phyloP scores from a whole-genome alignment of 1,140 invertebrate genomes.

The Protaetia brevitarsis region DNA sequence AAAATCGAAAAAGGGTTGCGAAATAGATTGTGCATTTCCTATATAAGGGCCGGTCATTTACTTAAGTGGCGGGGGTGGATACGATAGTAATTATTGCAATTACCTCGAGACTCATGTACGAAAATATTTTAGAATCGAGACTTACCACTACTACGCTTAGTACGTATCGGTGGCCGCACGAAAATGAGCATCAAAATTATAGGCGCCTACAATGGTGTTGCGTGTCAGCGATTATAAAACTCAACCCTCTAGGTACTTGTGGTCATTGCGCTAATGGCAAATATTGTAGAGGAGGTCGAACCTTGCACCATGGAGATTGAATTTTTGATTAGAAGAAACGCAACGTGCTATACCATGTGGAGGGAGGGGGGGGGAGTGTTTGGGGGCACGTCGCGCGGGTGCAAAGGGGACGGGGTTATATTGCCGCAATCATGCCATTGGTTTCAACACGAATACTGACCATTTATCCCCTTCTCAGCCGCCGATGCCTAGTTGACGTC shows the following conservation, averaged over 20 bases:
- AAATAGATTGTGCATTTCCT: not conserved
- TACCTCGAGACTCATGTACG: too few relatives aligned
- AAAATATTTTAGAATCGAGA: too few relatives aligned
- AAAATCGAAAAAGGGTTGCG: not conserved
- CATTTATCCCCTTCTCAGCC: too few relatives aligned
- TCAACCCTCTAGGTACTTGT: constrained; percentile 31
- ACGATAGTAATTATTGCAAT: not conserved
- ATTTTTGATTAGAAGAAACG: constrained; percentile 34
- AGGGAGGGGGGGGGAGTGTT: not conserved
- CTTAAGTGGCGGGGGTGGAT: not conserved
- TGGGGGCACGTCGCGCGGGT: too few relatives aligned
- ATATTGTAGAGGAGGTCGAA: constrained; percentile 36
- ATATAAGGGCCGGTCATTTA: not conserved
- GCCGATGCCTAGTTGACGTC: too few relatives aligned
- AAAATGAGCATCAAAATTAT: constrained; percentile 38
- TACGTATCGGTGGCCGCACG: too few relatives aligned
- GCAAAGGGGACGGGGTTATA: constrained; percentile 33
- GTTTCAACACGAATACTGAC: constrained; percentile 35
- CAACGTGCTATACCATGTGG: not conserved
- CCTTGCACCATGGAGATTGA: constrained; percentile 38
- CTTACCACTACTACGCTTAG: too few relatives aligned
- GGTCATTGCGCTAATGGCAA: constrained; percentile 42
- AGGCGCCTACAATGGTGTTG: constrained; percentile 25
- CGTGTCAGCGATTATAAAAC: constrained; percentile 27
- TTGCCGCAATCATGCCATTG: constrained; percentile 40